These are phyloP conservation scores for Pocillopora damicornis DNA, from an alignment of 64 coral and sea anemone species.

Conservation along the genomic window DNA sequence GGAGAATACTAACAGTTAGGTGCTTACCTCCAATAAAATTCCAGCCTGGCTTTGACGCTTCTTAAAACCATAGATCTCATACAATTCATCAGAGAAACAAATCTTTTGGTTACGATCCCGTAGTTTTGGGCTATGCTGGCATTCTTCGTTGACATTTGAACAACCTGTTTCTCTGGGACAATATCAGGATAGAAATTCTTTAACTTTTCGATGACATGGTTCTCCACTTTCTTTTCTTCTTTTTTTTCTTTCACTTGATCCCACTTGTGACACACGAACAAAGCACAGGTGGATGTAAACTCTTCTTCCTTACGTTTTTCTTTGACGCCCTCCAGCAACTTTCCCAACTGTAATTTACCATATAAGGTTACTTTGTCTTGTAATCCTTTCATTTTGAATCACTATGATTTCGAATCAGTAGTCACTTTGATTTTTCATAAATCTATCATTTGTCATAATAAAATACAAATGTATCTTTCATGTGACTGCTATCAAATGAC, in stretches of 20 bases:
- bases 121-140: neutral
- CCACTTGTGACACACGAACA: conserved; percentile 29
- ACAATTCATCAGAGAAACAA: neutral
- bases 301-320: neutral
- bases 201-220: neutral
- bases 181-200: neutral
- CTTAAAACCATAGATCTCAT: neutral
- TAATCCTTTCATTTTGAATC: too few species aligned
- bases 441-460: too few species aligned
- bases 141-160: neutral
- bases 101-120: neutral
- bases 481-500: too few species aligned
- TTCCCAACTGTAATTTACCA: neutral
- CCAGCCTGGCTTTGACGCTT: neutral
- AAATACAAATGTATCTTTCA: too few species aligned
- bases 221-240: neutral
- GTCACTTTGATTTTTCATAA: too few species aligned
- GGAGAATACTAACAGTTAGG: too few species aligned
- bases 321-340: conserved; percentile 1
- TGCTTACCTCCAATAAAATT: too few species aligned
- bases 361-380: too few species aligned
- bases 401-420: too few species aligned
- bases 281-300: neutral
- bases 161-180: neutral
- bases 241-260: conserved; percentile 7